Base-by-base conservation (phyloP, 2,888 invertebrate genomes). In the Lottia scabra region DNA sequence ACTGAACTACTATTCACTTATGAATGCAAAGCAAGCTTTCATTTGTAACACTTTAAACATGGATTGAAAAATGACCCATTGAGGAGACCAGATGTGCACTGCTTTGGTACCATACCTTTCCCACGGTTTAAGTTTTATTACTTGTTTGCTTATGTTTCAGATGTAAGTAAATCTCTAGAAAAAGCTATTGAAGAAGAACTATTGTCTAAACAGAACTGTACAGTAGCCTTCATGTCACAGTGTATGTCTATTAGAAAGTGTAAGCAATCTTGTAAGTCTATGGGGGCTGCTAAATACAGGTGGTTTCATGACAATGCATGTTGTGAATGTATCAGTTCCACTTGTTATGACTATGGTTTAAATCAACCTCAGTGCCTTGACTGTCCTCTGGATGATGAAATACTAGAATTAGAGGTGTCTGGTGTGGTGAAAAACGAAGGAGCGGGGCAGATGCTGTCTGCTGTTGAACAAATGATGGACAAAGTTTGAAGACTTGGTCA, bases 301-400 rank as follows among this genome's bases (percentile, higher is more conserved):
- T 97, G 97, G 96, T 97, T 97, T 90, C 96, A 96, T 89, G 95
- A 96, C 86, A 78, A 84, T 66, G 97, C 96, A 0, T 97, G 97
- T 88, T 97, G 97, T 88, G 95, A 97, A 89, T 97, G 97, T 87
- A 93, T 97, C 67, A 96, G 97, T 0, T 93, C 94, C 78, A 94
- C 94, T 65, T 97, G 97, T 87, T 92, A 96, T 78, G 95, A 95
- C 87, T 97, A 96, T 89, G 97, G 97, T 1, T 77, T 84, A 1
- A 84, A 94, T 85, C 77, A 80, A 65, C 80, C 83, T 30, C 75
- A 78, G 65, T 85, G 82, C 70, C 67, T 73, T n/a, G 67, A 73
- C 5, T 83, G 82, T 64, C 80, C 80, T 1, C 56, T 63, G 1
- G 27, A 66, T 0, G 74, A 77, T 1, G 75, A 71, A 15, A 66